phyloP scores from a whole-genome alignment of 2,113 vertebrate genomes.

The Rhizomys pruinosus region DNA sequence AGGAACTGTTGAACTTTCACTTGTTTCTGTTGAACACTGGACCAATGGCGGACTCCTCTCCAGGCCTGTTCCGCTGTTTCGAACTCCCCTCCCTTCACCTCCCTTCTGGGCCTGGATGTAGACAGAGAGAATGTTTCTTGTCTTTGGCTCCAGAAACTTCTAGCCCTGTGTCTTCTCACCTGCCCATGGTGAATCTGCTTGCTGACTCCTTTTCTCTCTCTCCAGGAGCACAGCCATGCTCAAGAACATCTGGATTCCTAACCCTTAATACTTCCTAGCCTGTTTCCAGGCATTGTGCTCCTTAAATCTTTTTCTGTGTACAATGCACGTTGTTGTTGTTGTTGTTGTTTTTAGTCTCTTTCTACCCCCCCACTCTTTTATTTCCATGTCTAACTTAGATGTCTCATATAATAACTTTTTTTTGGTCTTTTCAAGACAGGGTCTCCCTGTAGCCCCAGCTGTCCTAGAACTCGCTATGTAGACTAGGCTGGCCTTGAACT shows the following conservation, averaged over 20 bases:
- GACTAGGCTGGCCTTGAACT: too few relatives aligned
- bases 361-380: too few relatives aligned
- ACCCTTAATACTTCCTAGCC: too few relatives aligned
- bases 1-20: neutral
- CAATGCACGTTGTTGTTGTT: too few relatives aligned
- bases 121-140: too few relatives aligned
- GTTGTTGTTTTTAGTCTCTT: neutral
- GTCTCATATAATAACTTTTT: too few relatives aligned
- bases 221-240: neutral
- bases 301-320: neutral
- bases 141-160: neutral
- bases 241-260: neutral
- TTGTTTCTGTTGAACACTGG: neutral
- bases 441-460: too few relatives aligned
- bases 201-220: neutral
- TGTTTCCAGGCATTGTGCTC: neutral
- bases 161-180: neutral
- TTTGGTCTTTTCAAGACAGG: too few relatives aligned
- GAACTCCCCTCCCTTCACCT: too few relatives aligned
- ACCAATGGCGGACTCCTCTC: neutral
- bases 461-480: too few relatives aligned
- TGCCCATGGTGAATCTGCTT: neutral
- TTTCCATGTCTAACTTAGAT: neutral
- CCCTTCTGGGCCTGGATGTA: too few relatives aligned
- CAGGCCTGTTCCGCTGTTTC: too few relatives aligned